phyloP scores from a whole-genome alignment of 2,888 invertebrate genomes.

The Abscondita cerata region DNA sequence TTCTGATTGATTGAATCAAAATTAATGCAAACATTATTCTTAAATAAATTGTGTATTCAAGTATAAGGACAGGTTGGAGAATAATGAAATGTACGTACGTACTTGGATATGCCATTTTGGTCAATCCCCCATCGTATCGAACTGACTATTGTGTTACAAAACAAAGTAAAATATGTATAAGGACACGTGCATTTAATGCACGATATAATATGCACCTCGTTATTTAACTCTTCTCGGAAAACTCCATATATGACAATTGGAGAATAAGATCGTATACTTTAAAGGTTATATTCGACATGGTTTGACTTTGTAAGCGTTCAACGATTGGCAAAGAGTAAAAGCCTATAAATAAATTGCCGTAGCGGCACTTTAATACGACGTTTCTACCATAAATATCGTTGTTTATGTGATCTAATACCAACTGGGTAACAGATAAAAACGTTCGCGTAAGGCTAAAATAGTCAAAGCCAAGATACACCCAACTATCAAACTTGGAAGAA shows the following conservation, averaged over 20 bases:
- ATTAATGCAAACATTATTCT: too few species aligned
- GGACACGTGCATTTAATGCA: conserved; percentile 16
- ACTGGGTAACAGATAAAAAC: conserved; percentile 8
- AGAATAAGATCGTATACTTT: conserved; percentile 23
- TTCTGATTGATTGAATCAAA: too few species aligned
- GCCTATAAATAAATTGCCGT: conserved; percentile 24
- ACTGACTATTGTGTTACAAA: too few species aligned
- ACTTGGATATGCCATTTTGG: too few species aligned
- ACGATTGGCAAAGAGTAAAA: conserved; percentile 24
- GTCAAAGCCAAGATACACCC: neutral
- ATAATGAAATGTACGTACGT: too few species aligned
- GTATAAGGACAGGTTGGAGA: too few species aligned
- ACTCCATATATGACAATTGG: conserved; percentile 25
- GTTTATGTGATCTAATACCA: conserved; percentile 20
- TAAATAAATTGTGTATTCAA: too few species aligned
- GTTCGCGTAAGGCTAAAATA: conserved; percentile 2
- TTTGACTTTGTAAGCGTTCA: conserved; percentile 27
- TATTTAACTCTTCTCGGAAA: conserved; percentile 17
- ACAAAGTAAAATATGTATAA: too few species aligned
- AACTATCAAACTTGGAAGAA: neutral
- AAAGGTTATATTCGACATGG: conserved; percentile 28
- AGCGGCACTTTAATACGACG: conserved; percentile 26
- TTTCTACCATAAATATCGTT: conserved; percentile 19
- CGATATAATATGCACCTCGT: conserved; percentile 7
- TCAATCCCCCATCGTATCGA: too few species aligned